Base-by-base conservation (phyloP, 2,113 vertebrate genomes). In the Pandion haliaetus region DNA sequence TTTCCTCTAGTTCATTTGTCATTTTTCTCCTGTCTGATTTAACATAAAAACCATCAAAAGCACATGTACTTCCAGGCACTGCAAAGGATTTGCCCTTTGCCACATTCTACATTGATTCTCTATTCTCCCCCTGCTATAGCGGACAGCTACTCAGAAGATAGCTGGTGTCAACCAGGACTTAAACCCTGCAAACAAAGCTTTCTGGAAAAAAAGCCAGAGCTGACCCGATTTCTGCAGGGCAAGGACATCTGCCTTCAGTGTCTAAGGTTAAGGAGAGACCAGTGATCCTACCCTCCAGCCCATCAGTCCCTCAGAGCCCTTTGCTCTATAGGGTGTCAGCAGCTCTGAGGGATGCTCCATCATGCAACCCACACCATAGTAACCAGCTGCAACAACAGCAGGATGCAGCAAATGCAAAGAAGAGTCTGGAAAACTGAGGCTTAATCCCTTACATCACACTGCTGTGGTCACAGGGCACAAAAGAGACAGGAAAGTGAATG, bases 331-430 rank as follows among this genome's bases (percentile, higher is more conserved):
- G 63, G n/a, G 13, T 5, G 14, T 62, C 86, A 67, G 18, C 36
- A 12, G n/a, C 63, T 44, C 55, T 16, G 42, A 50, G 40, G 15
- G 42, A 42, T 45, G 49, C 18, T 86, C 66, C 9, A 0, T 28
- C 28, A 12, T 5, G 20, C 4, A 26, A 6, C 10, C 42, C 52
- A 44, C 16, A 1, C 52, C 1, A 0, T 0, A 26, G 47, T 5
- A 31, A 63, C 40, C 58, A 83, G 40, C 36, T 90, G 36, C 76
- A 66, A 32, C 45, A 80, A 9, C 4, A 62, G 23, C 40, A 88
- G 50, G 50, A 66, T 59, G 55, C 32, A 92, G 45, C 12, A 86
- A 69, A 88, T n/a, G 36, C 63, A 23, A 69, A 76, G 57, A 14
- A 40, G 5, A 17, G 8, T 34, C 55, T 84, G 59, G 55, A 94